Percentiles rank a stretch among this genome's conserved stretches.
Evolutionary conservation across 2,888 invertebrate species (phyloP).

Genomic region (Machimus rusticus): DNA sequence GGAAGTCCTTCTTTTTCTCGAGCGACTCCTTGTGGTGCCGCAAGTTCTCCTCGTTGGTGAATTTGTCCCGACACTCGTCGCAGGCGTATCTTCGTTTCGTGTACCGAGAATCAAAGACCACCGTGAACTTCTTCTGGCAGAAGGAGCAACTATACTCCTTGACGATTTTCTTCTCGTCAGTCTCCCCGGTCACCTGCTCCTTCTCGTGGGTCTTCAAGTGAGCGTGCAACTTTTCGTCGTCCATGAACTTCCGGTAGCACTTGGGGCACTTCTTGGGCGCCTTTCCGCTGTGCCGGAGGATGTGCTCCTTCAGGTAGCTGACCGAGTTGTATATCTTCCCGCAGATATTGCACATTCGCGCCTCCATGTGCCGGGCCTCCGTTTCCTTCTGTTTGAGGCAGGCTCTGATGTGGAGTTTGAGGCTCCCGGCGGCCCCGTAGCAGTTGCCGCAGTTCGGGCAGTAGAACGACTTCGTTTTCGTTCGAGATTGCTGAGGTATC

Average conservation of each 20-base stretch:
- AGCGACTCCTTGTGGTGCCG: slow-evolving; percentile 59
- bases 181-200: slow-evolving; percentile 50
- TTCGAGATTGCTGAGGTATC: slow-evolving; percentile 40
- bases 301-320: slow-evolving; percentile 61
- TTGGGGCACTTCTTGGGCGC: slow-evolving; percentile 60
- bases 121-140: slow-evolving; percentile 59
- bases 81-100: slow-evolving; percentile 62
- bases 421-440: slow-evolving; percentile 61
- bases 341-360: slow-evolving; percentile 59
- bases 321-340: slow-evolving; percentile 61
- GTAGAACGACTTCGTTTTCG: slow-evolving; percentile 57
- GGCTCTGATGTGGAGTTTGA: slow-evolving; percentile 61
- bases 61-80: slow-evolving; percentile 61
- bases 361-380: slow-evolving; percentile 57
- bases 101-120: slow-evolving; percentile 60
- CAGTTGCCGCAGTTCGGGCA: slow-evolving; percentile 62
- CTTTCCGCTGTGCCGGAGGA: slow-evolving; percentile 60
- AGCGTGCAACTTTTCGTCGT: slow-evolving; percentile 57
- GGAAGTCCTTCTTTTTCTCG: slow-evolving; percentile 59
- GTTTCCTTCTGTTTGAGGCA: slow-evolving; percentile 57
- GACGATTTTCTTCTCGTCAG: slow-evolving; percentile 57
- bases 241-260: slow-evolving; percentile 61
- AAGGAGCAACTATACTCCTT: slow-evolving; percentile 62
- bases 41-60: slow-evolving; percentile 59
- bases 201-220: slow-evolving; percentile 61